Conservation (phyloP, 2,888 invertebrate species). For the Pollenia griseotomentosa region DNA sequence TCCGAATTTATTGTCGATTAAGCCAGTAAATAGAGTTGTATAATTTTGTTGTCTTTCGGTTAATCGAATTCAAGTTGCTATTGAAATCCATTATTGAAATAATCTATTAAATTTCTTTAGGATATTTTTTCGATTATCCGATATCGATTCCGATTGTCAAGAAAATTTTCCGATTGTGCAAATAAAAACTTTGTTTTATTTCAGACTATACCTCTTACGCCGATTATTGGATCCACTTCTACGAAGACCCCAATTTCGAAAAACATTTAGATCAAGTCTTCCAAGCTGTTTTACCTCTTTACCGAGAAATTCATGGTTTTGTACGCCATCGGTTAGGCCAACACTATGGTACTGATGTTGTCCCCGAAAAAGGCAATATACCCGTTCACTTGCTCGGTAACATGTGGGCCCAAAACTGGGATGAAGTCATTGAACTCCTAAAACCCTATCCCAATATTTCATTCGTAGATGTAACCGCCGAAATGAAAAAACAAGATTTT, state of each 20-base stretch:
- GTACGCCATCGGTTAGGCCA: conserved; percentile 89
- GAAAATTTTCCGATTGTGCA: too few species aligned
- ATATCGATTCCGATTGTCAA: too few species aligned
- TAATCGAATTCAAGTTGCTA: too few species aligned
- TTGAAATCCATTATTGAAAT: too few species aligned
- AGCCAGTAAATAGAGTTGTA: too few species aligned
- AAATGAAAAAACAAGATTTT: conserved; percentile 89
- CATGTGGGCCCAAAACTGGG: conserved; percentile 93
- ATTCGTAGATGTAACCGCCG: conserved; percentile 88
- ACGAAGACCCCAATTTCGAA: conserved; percentile 89
- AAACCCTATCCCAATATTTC: conserved; percentile 90
- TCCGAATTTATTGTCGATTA: too few species aligned
- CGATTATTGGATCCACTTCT: conserved; percentile 89
- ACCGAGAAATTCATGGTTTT: conserved; percentile 92
- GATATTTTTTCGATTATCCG: too few species aligned
- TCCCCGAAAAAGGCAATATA: conserved; percentile 88
- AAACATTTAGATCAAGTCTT: conserved; percentile 88
- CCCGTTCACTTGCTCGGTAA: conserved; percentile 92
- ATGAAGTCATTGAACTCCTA: conserved; percentile 85
- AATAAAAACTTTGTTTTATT: background rate
- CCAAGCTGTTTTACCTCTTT: conserved; percentile 91
- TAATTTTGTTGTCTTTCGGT: too few species aligned
- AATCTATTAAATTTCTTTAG: too few species aligned
- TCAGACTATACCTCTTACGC: conserved; percentile 88
- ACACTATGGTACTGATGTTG: conserved; percentile 89